Evolutionary conservation across 2,888 invertebrate genomes (phyloP).

Genomic region (Esperia sulphurella): DNA sequence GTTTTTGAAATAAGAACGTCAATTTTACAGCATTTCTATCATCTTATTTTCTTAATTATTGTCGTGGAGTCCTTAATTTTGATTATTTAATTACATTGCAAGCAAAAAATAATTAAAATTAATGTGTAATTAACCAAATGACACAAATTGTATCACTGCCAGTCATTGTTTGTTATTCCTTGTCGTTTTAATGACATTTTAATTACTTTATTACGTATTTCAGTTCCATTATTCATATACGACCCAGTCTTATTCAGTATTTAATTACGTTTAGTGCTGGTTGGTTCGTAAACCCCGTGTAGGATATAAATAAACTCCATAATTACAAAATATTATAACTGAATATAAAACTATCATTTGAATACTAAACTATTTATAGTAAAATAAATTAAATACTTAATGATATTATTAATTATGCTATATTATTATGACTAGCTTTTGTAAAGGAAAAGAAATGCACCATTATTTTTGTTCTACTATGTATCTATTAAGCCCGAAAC

Average conservation of each 20-base stretch:
- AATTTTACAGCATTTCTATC: slow-evolving; percentile 40
- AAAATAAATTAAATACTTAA: slow-evolving; percentile 16
- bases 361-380: background rate
- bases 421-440: slow-evolving; percentile 65
- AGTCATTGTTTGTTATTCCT: slow-evolving; percentile 8
- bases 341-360: background rate
- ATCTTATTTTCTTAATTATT: slow-evolving; percentile 56
- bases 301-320: background rate
- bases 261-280: slow-evolving; percentile 1
- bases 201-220: slow-evolving; percentile 46
- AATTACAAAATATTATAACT: background rate
- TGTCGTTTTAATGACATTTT: slow-evolving; percentile 19
- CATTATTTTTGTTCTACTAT: slow-evolving; percentile 43
- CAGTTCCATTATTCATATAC: slow-evolving; percentile 39
- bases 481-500: too few relatives aligned
- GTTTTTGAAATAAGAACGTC: slow-evolving; percentile 10
- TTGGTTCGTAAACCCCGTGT: background rate
- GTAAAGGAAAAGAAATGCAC: slow-evolving; percentile 64
- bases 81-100: slow-evolving; percentile 21
- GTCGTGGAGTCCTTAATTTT: slow-evolving; percentile 54
- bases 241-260: slow-evolving; percentile 46
- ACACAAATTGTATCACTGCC: background rate
- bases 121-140: too few relatives aligned
- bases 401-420: slow-evolving; percentile 24
- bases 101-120: slow-evolving; percentile 15